Evolutionary conservation across 1,140 invertebrate species (phyloP), one percentile per base, ranked within the genome.

Genomic region (Musca vetustissima): DNA sequence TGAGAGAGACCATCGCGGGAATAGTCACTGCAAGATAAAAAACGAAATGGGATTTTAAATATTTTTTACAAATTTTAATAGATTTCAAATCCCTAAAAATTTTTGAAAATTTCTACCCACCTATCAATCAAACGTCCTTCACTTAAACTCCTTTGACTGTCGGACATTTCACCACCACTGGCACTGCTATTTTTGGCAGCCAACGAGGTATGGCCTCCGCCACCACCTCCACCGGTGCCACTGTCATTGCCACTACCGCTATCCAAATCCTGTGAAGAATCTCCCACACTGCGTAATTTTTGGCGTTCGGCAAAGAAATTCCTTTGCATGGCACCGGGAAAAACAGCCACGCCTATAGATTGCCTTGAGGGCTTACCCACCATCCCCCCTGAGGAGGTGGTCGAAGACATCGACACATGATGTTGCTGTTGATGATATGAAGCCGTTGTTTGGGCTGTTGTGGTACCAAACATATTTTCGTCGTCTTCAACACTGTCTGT

Each of bases 141-240:
- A 67, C 80, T 82, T 7, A 82, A 74, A 17, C 80, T 82, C 1
- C 80, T 73, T 67, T 82, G 80, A 68, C 79, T 82, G 47, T 82
- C 80, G 52, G 73, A 75, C 69, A 82, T 82, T 50, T 82, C 80
- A 49, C 71, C 66, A 25, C 61, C 70, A 8, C 65, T 71, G 15
- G 36, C 50, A 43, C 66, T 67, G 14, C 22, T 43, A 21, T 43
- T 61, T 19, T 61, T 61, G 15, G 53, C 53, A 25, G 50, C 66
- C 36, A 32, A 61, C 8, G 17, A 21, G 32, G 64, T 59, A 14
- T 53, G 21, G 3, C 67, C 55, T 2, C 43, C 67, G n/a, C 36
- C 55, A n/a, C 57, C 22, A 24, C 49, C 57, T n/a, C 48, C 64
- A 50, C 28, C 53, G 6, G 14, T 24, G 32, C 55, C 69, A 59